Base-by-base conservation (phyloP, 2,797 vertebrate genomes). In the Selene dorsalis region DNA sequence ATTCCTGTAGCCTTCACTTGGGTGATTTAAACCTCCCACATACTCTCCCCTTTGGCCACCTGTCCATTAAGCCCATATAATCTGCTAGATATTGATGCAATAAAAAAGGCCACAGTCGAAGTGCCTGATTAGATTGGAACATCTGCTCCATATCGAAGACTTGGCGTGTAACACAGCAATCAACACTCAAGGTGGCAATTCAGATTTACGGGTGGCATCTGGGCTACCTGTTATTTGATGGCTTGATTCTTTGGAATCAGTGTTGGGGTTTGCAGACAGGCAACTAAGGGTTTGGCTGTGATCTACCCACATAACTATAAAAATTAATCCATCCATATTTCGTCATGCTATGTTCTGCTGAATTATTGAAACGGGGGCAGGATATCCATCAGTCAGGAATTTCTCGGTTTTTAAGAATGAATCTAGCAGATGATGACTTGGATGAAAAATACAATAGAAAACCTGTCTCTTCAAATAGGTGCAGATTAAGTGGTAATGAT, bases 1-100 rank as follows among this genome's bases (percentile, higher is more conserved):
- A 38, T 0, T 1, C 43, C 3, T 10, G 48, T 45, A 61, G 69
- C 65, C 39, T 59, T 56, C 18, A 56, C n/a, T 47, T 4, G 4
- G 30, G 1, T 17, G 0, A 63, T 69, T 52, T 28, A 67, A 61
- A 30, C 68, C 77, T 57, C 77, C 82, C 73, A 43, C 66, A 58
- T 45, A 71, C 50, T 61, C 63, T 1, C n/a, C 32, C 53, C 59
- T 43, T 55, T 48, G 57, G 66, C 84, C 83, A 80, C 79, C 83
- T 86, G 87, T 84, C 81, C 67, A 78, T 84, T 81, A 81, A 88
- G 3, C 59, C 83, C 85, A 74, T 66, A 77, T 90, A 75, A 90
- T 86, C 84, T 79, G 60, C 61, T 66, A 3, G 73, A 84, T 84
- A 81, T 79, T 84, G 84, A 86, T 79, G 76, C 74, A 84, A 85